A percentile compares a stretch with the other conserved stretches of the same genome.
Evolutionary conservation across 1,140 invertebrate genomes (phyloP).

Genomic region (Ooceraea biroi): DNA sequence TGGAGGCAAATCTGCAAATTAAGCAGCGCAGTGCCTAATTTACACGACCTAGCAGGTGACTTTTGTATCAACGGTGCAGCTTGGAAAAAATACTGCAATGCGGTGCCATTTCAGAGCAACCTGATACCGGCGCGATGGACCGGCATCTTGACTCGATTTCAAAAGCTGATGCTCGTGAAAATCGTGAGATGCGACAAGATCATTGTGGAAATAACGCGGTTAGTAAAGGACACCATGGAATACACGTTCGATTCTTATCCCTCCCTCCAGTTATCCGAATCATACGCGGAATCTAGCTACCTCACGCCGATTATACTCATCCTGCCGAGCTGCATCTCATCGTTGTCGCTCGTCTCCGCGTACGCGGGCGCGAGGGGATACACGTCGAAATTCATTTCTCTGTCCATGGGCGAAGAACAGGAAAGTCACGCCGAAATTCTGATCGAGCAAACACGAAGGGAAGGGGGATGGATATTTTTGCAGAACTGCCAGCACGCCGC

Average conservation of each 20-base stretch:
- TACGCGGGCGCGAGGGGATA: conserved; percentile 88
- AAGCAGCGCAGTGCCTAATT: conserved; percentile 84
- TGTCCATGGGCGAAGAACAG: conserved; percentile 89
- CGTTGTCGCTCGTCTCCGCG: conserved; percentile 86
- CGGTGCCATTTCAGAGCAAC: conserved; percentile 81
- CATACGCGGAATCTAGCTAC: conserved; percentile 89
- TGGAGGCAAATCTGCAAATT: conserved; percentile 89
- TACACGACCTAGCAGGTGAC: conserved; percentile 82
- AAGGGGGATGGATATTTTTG: conserved; percentile 89
- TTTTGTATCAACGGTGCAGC: conserved; percentile 81
- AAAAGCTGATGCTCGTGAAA: conserved; percentile 88
- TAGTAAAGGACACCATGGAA: conserved; percentile 87
- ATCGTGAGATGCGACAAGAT: conserved; percentile 89
- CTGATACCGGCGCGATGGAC: conserved; percentile 86
- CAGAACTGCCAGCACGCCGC: conserved; percentile 92
- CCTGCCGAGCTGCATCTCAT: conserved; percentile 87
- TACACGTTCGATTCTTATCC: conserved; percentile 66
- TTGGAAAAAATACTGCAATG: conserved; percentile 87
- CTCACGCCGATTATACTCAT: conserved; percentile 90
- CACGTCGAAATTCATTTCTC: conserved; percentile 87
- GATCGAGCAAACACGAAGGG: conserved; percentile 86
- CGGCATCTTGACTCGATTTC: conserved; percentile 86
- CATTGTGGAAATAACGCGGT: conserved; percentile 74
- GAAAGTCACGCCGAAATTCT: conserved; percentile 87
- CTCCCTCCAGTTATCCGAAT: conserved; percentile 85